A percentile compares a stretch with the other conserved stretches of the same genome.
phyloP scores from a whole-genome alignment of 2,888 invertebrate genomes.

The Caenorhabditis sp. region DNA sequence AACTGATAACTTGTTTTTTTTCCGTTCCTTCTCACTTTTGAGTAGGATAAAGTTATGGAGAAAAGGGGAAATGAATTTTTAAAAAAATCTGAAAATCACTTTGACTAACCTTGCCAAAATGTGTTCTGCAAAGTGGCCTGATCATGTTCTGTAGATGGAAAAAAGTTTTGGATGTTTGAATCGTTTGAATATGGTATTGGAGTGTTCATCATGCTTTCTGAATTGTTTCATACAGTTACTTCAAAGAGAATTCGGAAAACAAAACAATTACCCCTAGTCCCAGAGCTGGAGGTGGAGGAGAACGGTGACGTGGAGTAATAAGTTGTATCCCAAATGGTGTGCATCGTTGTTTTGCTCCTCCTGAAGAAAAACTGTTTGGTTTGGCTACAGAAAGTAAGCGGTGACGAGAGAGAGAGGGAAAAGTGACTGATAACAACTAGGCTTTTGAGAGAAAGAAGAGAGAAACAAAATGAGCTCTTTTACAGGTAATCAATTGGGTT shows the following conservation, averaged over 20 bases:
- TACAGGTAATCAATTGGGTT: too few species aligned
- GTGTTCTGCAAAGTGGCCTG: neutral
- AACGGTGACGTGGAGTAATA: constrained; percentile 42
- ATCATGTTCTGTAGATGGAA: neutral
- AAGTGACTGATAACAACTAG: constrained; percentile 10
- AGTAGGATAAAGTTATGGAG: too few species aligned
- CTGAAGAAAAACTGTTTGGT: constrained; percentile 1
- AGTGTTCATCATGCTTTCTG: constrained; percentile 57
- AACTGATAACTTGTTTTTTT: constrained; percentile 47
- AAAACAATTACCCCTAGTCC: constrained; percentile 37
- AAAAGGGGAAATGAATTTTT: constrained; percentile 1
- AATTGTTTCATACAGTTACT: neutral
- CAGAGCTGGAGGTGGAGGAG: constrained; percentile 46
- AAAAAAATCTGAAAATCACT: constrained; percentile 15
- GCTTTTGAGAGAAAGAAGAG: neutral
- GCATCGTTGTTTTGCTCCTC: constrained; percentile 13
- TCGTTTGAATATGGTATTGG: constrained; percentile 29
- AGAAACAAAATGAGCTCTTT: neutral
- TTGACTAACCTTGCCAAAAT: constrained; percentile 33
- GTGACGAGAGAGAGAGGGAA: too few species aligned
- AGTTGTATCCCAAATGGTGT: constrained; percentile 13
- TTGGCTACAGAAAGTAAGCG: neutral
- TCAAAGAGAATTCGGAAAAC: neutral
- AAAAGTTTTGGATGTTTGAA: neutral
- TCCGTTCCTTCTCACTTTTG: constrained; percentile 10